A percentile compares a stretch with the other conserved stretches of the same genome.
Conservation (phyloP, 2,113 vertebrate genomes). For the Actinemys pallida region DNA sequence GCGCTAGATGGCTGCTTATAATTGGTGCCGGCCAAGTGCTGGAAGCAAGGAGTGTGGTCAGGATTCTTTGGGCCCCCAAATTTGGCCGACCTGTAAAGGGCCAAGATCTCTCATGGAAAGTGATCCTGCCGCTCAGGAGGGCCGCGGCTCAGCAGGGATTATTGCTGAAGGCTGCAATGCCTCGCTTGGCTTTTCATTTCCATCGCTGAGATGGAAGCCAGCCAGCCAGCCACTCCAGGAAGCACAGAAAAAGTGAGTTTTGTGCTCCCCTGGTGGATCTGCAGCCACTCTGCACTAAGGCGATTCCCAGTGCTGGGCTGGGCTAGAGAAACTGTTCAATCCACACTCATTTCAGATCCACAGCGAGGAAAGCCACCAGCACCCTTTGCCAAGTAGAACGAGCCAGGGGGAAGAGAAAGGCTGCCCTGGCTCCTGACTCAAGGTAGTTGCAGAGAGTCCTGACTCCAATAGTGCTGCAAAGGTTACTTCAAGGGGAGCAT, state of each 20-base stretch:
- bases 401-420: rapidly evolving
- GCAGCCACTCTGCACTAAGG: background rate
- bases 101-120: rapidly evolving
- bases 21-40: background rate
- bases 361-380: background rate
- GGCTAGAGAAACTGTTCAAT: background rate
- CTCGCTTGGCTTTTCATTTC: background rate
- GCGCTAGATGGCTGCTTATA: background rate
- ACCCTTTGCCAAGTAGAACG: background rate
- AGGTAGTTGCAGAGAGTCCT: background rate
- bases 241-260: background rate
- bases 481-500: too few relatives aligned
- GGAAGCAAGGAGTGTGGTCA: background rate
- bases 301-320: rapidly evolving
- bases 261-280: background rate
- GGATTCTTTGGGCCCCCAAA: background rate
- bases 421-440: rapidly evolving
- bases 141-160: rapidly evolving
- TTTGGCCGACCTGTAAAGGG: rapidly evolving
- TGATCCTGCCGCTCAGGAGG: rapidly evolving
- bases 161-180: background rate
- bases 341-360: background rate
- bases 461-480: too few relatives aligned
- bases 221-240: background rate
- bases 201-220: background rate